Conservation (phyloP, 2,888 invertebrate genomes). For the Apotomis turbidana region DNA sequence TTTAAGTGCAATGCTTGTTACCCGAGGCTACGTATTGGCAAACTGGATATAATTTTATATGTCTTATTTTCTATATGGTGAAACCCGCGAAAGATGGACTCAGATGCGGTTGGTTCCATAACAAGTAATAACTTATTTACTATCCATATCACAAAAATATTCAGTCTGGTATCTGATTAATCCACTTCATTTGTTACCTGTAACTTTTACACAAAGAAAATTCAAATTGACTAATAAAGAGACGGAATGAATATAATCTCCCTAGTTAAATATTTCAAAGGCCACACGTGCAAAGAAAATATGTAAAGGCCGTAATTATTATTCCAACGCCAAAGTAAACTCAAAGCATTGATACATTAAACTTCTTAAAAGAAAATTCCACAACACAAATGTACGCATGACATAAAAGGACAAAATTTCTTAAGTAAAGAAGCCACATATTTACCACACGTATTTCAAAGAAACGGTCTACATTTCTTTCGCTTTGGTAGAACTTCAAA, state of each 20-base stretch:
- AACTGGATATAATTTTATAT: too few species aligned
- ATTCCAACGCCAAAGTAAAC: constrained; percentile 62
- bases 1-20: too few species aligned
- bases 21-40: too few species aligned
- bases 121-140: too few species aligned
- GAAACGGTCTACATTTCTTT: constrained; percentile 53
- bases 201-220: not conserved
- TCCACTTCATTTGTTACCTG: not conserved
- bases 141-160: too few species aligned
- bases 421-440: constrained; percentile 56
- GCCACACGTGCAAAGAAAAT: constrained; percentile 55
- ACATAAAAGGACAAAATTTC: constrained; percentile 48
- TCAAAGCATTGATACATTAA: constrained; percentile 50
- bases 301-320: constrained; percentile 57
- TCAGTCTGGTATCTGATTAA: not conserved
- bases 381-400: constrained; percentile 45
- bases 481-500: constrained; percentile 38
- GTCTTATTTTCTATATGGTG: too few species aligned
- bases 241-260: constrained; percentile 27
- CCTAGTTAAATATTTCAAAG: constrained; percentile 44
- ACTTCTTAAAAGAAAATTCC: constrained; percentile 51
- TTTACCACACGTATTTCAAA: constrained; percentile 53
- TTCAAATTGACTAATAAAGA: constrained; percentile 3
- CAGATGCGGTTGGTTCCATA: too few species aligned
- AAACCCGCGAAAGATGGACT: too few species aligned